Percentiles rank a stretch among this genome's conserved stretches.
phyloP scores from a whole-genome alignment of 1,140 invertebrate species.

The Neelides sp. region DNA sequence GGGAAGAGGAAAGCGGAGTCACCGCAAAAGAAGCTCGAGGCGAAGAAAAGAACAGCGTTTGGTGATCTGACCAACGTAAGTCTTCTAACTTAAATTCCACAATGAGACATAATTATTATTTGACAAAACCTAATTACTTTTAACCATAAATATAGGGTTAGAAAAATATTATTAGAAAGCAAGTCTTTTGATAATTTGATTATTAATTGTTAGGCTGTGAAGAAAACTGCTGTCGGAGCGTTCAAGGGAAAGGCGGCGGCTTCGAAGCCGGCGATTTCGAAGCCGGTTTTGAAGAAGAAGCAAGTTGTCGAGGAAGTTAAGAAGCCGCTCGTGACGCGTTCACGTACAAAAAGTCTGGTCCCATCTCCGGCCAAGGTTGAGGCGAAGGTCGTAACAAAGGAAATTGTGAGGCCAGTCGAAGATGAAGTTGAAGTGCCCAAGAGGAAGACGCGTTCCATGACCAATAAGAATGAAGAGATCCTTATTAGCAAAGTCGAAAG shows the following conservation, averaged over 20 bases:
- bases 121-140: no score
- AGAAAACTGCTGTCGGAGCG: constrained; percentile 5
- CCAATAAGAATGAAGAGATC: no score
- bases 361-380: no score
- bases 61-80: constrained; percentile 62
- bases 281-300: not conserved
- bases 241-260: constrained; percentile 10
- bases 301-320: not conserved
- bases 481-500: constrained; percentile 10
- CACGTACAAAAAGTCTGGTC: constrained; percentile 2
- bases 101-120: no score
- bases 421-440: not conserved
- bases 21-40: constrained; percentile 37
- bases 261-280: not conserved
- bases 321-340: not conserved
- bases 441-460: no score
- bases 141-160: no score
- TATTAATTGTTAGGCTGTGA: constrained; percentile 9
- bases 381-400: not conserved
- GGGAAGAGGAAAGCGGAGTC: constrained; percentile 43
- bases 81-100: no score
- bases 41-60: constrained; percentile 54
- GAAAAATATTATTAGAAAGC: constrained; percentile 11
- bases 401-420: not conserved
- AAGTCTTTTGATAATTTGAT: constrained; percentile 1